Percentiles rank a stretch among this genome's conserved stretches.
phyloP scores from a whole-genome alignment of 2,113 vertebrate species.

The Neomonachus schauinslandi region DNA sequence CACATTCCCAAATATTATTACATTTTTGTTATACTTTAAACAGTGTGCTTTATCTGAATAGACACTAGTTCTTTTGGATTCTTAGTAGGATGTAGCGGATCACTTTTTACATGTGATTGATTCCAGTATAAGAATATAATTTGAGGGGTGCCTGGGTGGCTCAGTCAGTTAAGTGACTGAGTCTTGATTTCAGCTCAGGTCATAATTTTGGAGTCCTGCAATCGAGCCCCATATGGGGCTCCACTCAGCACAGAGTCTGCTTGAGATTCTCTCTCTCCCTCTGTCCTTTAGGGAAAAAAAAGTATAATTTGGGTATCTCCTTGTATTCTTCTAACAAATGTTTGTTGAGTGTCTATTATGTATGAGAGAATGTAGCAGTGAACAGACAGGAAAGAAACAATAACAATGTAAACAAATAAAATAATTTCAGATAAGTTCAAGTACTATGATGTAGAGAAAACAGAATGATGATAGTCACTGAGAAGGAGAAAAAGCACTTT shows the following conservation, averaged over 20 bases:
- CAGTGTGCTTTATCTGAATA: background rate
- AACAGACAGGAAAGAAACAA: background rate
- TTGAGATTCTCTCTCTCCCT: background rate
- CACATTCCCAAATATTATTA: background rate
- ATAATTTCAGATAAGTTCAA: background rate
- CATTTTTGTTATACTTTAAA: background rate
- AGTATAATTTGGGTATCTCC: background rate
- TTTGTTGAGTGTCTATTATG: background rate
- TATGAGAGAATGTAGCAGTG: background rate
- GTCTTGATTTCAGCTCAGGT: too few species aligned
- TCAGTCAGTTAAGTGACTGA: too few species aligned
- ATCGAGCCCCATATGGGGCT: too few species aligned
- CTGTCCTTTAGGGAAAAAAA: background rate
- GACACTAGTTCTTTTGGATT: slow-evolving; percentile 1
- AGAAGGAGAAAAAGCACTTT: background rate
- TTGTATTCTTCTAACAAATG: slow-evolving; percentile 19
- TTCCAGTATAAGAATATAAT: background rate
- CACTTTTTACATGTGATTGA: background rate
- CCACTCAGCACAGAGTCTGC: too few species aligned
- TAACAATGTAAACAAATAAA: slow-evolving; percentile 8
- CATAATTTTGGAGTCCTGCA: too few species aligned
- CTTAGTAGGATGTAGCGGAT: slow-evolving; percentile 10
- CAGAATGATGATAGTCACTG: background rate
- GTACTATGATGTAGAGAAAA: background rate
- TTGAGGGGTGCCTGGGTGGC: background rate